Base-by-base conservation (phyloP, 1,140 invertebrate species). In the Saccostrea echinata region DNA sequence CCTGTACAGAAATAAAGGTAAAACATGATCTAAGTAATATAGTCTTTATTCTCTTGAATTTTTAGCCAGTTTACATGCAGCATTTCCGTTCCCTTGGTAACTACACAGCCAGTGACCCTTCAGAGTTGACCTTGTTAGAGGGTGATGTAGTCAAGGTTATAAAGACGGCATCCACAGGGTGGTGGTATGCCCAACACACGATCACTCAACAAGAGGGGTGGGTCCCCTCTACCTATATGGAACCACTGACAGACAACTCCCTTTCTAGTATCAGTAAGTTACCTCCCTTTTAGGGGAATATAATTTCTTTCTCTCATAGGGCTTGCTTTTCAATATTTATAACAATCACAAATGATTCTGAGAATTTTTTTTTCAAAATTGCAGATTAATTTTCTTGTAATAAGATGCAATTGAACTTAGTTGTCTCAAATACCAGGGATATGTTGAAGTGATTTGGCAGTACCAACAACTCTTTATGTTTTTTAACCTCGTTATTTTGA, bases 201-300 rank as follows among this genome's bases (percentile, higher is more conserved):
- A 97, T 97, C 9, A 93, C 92, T 11, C 96, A 96, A 88, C 96
- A 96, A 89, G 98, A 98, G 95, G 98, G 98, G 33, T 99, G 98
- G 98, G 98, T 97, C 61, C 98, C 98, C 51, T 97, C 97, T 6
- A 97, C 97, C n/a, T 99, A 98, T 94, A 95, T 99, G 90, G 98
- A 98, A 89, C 92, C 97, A 97, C 84, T 90, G 68, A 90, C 88
- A n/a, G 90, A 90, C 27, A 76, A 76, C 27, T 76, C 68, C 16
- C 68, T 76, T 8, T 76, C 68, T 27, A 76, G 68, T 33, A 76
- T 76, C 24, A 76, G 68, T 76, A 16, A 76, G 68, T 76, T 33
- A 11, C 16, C 68, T 76, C 27, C 68, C 30, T 76, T 30, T 30
- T 30, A 16, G 27, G 30, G 11, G 16, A 76, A 30, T 8, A n/a